Evolutionary conservation across 2,888 invertebrate genomes (phyloP).

Genomic region (Leucania comma): DNA sequence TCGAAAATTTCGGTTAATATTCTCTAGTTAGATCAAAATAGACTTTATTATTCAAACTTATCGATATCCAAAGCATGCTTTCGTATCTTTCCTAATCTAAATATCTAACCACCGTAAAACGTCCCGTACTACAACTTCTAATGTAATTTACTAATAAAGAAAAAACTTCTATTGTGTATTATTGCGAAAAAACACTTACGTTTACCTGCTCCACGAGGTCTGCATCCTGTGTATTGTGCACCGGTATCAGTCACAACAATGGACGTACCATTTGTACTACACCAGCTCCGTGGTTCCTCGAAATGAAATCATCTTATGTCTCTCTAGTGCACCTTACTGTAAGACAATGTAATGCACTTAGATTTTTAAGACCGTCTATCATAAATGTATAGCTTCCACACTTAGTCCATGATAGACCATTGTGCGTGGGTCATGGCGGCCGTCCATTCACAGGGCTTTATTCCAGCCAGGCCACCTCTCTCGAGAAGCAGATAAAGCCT

Average conservation of each 20-base stretch:
- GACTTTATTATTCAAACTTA: too few relatives aligned
- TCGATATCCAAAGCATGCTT: too few relatives aligned
- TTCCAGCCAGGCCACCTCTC: too few relatives aligned
- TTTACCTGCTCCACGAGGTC: conserved; percentile 72
- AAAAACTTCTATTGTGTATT: conserved; percentile 48
- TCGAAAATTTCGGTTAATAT: too few relatives aligned
- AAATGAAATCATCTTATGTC: conserved; percentile 41
- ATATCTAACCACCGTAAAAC: neutral
- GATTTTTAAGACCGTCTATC: neutral
- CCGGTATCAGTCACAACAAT: conserved; percentile 65
- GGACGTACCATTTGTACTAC: conserved; percentile 56
- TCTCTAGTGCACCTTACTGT: conserved; percentile 5
- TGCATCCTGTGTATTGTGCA: conserved; percentile 78
- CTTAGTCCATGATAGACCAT: too few relatives aligned
- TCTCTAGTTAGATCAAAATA: neutral
- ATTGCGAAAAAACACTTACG: conserved; percentile 71
- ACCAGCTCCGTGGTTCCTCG: conserved; percentile 43
- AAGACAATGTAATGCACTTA: neutral
- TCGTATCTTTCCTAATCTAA: too few relatives aligned
- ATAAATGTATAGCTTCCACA: too few relatives aligned
- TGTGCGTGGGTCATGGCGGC: too few relatives aligned
- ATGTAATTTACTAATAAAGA: conserved; percentile 18
- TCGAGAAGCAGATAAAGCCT: too few relatives aligned
- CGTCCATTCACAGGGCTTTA: too few relatives aligned
- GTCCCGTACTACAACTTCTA: neutral